phyloP scores from a whole-genome alignment of 2,888 invertebrate species.

The Cheilosia pagana region DNA sequence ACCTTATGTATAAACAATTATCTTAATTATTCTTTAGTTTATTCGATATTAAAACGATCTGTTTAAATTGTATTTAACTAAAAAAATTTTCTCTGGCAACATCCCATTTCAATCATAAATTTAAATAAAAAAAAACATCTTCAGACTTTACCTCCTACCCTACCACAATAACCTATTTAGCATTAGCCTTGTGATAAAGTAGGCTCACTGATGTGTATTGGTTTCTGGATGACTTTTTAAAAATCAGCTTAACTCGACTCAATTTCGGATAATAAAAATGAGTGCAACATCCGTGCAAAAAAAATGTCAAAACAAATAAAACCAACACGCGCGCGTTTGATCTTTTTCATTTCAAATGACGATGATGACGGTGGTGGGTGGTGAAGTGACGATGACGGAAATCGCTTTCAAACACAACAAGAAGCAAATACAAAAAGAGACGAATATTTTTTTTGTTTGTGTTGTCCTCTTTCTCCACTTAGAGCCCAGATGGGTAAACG shows the following conservation, averaged over 20 bases:
- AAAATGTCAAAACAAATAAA: conserved; percentile 11
- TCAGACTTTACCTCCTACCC: not conserved
- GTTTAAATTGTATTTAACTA: not conserved
- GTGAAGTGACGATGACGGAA: conserved; percentile 34
- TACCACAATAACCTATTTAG: no score
- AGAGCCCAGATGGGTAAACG: not conserved
- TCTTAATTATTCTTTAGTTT: no score
- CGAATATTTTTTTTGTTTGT: not conserved
- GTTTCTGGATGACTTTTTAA: not conserved
- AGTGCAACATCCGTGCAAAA: not conserved
- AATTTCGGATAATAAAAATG: not conserved
- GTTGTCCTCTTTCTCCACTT: not conserved
- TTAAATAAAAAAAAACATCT: not conserved
- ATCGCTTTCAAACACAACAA: conserved; percentile 28
- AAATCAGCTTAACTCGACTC: not conserved
- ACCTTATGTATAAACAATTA: no score
- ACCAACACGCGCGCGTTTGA: not conserved
- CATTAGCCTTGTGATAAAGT: no score
- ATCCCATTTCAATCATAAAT: not conserved
- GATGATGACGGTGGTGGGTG: conserved; percentile 3
- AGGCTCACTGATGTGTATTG: no score
- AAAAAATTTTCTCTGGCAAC: not conserved
- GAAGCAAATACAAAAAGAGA: conserved; percentile 6
- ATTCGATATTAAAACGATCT: no score
- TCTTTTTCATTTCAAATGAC: conserved; percentile 5